A percentile compares a stretch with the other conserved stretches of the same genome.
These are phyloP conservation scores for Ochotona princeps DNA, from an alignment of 2,113 vertebrate genomes.

Conservation along the genomic window DNA sequence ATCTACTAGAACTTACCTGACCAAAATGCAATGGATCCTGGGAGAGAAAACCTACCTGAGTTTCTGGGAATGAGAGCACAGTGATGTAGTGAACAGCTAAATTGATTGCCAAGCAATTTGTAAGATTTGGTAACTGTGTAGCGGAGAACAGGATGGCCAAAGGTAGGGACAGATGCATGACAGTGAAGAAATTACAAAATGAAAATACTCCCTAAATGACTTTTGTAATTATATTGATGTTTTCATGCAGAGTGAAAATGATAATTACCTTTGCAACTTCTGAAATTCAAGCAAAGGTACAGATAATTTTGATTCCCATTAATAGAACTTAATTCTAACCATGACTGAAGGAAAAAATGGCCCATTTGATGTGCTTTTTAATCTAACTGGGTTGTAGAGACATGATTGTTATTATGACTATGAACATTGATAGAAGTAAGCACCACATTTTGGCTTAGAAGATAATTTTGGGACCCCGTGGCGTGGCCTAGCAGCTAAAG, in stretches of 20 bases:
- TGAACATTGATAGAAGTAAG: background rate
- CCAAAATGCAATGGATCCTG: background rate
- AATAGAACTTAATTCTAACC: background rate
- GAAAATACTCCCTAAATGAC: background rate
- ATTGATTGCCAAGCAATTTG: background rate
- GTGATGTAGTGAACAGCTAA: background rate
- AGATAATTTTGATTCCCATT: background rate
- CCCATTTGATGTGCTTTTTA: background rate
- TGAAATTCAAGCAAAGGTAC: background rate
- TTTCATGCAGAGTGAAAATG: background rate
- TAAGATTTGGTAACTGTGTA: background rate
- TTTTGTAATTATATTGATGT: slow-evolving; percentile 22
- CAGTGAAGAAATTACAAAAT: background rate
- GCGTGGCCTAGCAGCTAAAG: too few relatives aligned
- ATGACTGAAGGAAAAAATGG: background rate
- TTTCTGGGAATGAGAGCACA: background rate
- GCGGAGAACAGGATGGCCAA: background rate
- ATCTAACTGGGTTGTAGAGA: background rate
- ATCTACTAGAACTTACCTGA: background rate
- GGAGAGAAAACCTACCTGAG: background rate
- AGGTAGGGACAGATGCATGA: background rate
- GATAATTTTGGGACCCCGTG: too few relatives aligned
- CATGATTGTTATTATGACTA: too few relatives aligned
- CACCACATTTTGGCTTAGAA: background rate
- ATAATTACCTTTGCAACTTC: background rate